Evolutionary conservation across 2,888 invertebrate species (phyloP).

Genomic region (Physocephala rufipes): DNA sequence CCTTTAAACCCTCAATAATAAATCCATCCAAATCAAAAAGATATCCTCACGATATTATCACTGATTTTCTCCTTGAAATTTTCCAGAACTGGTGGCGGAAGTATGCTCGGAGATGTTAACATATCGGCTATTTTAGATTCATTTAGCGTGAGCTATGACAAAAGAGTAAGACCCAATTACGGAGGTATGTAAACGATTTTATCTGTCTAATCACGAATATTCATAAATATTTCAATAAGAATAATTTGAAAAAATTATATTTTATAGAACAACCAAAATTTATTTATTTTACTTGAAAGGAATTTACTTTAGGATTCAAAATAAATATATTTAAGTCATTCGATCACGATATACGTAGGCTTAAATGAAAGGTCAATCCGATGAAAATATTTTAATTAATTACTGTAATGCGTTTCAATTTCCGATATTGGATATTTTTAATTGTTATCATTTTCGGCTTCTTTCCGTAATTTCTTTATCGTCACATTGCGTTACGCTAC

Average conservation of each 20-base stretch:
- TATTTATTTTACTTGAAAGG: neutral
- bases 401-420: no score
- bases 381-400: no score
- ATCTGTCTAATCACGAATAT: neutral
- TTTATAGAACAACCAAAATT: neutral
- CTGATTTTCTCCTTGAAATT: neutral
- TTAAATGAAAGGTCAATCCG: no score
- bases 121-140: conserved; percentile 95
- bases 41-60: neutral
- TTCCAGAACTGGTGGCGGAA: conserved; percentile 67
- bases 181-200: conserved; percentile 78
- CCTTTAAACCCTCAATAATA: neutral
- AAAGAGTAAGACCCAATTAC: conserved; percentile 99
- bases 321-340: no score
- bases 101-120: conserved; percentile 92
- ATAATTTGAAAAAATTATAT: no score
- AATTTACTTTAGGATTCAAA: no score
- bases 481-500: no score
- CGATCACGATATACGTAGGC: no score
- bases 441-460: neutral
- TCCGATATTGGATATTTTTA: neutral
- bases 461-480: conserved; percentile 3
- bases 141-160: conserved; percentile 97
- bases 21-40: neutral
- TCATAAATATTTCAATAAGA: no score